Conservation (phyloP, 2,797 vertebrate species). For the Nannoperca australis region DNA sequence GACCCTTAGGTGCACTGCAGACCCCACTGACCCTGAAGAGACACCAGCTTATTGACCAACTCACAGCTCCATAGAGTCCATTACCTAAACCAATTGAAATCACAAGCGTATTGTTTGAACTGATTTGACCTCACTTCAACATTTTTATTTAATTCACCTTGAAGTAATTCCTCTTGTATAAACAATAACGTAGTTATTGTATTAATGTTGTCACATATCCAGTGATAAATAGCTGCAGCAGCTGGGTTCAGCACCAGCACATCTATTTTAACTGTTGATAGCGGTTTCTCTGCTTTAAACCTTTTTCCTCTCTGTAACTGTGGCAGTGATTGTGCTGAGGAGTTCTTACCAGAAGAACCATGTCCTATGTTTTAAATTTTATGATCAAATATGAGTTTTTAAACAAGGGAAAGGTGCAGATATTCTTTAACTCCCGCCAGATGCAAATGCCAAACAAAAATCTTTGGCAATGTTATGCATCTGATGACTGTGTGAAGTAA, state of each 20-base stretch:
- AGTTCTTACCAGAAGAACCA: slow-evolving; percentile 58
- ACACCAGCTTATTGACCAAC: slow-evolving; percentile 74
- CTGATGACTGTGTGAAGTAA: slow-evolving; percentile 54
- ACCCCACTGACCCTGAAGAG: slow-evolving; percentile 71
- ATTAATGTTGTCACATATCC: slow-evolving; percentile 30
- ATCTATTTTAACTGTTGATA: slow-evolving; percentile 46
- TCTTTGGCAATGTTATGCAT: slow-evolving; percentile 31
- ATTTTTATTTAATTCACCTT: slow-evolving; percentile 59
- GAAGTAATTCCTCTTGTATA: slow-evolving; percentile 45
- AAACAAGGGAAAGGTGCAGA: slow-evolving; percentile 22
- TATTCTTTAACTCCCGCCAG: slow-evolving; percentile 38
- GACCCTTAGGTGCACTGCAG: slow-evolving; percentile 67
- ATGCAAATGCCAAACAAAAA: slow-evolving; percentile 41
- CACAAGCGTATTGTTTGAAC: slow-evolving; percentile 56
- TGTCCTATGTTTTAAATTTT: slow-evolving; percentile 48
- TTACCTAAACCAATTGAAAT: slow-evolving; percentile 80
- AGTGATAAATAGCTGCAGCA: slow-evolving; percentile 25
- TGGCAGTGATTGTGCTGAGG: slow-evolving; percentile 41
- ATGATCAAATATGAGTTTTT: slow-evolving; percentile 32
- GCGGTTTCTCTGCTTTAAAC: slow-evolving; percentile 33
- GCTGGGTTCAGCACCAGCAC: slow-evolving; percentile 33
- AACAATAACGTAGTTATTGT: slow-evolving; percentile 31
- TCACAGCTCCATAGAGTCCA: slow-evolving; percentile 76
- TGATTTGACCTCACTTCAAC: slow-evolving; percentile 40
- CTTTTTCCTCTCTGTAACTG: slow-evolving; percentile 50